A percentile compares a stretch with the other conserved stretches of the same genome.
These are phyloP conservation scores for Tenebrio molitor DNA, from an alignment of 1,140 invertebrate genomes.

Conservation along the genomic window DNA sequence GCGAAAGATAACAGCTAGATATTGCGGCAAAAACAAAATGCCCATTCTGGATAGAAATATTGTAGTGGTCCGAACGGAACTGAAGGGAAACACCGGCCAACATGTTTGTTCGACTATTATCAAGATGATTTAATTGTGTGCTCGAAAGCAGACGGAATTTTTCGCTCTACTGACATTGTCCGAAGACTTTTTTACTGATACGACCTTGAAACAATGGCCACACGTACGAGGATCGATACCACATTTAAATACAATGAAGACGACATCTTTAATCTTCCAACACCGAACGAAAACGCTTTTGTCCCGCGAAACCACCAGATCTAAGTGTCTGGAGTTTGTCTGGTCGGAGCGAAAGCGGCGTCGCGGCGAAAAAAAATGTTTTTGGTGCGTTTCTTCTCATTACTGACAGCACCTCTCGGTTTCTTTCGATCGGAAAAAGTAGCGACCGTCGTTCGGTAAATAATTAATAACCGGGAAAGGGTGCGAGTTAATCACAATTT, in stretches of 20 bases:
- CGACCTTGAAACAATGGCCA: neutral
- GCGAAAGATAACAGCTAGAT: slow-evolving; percentile 55
- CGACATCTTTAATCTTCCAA: no score
- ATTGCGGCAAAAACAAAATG: slow-evolving; percentile 53
- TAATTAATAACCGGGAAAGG: neutral
- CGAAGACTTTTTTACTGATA: slow-evolving; percentile 7
- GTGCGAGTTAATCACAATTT: neutral
- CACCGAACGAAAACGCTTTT: no score
- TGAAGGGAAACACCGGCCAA: slow-evolving; percentile 35
- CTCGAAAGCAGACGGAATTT: slow-evolving; percentile 4
- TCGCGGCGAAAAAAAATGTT: no score
- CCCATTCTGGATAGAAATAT: slow-evolving; percentile 47
- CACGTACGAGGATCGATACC: no score
- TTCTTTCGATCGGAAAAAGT: no score
- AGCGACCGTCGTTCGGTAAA: no score
- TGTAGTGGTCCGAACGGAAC: slow-evolving; percentile 40
- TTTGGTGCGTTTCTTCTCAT: no score
- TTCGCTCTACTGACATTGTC: slow-evolving; percentile 31
- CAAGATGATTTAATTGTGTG: slow-evolving; percentile 45
- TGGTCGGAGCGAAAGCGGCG: no score
- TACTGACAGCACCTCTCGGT: no score
- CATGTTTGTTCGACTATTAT: slow-evolving; percentile 39
- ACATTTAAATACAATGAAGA: no score
- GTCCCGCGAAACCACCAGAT: no score
- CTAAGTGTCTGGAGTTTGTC: no score